Conservation (phyloP, 2,888 invertebrate species). For the Acanthosepion lycidas region DNA sequence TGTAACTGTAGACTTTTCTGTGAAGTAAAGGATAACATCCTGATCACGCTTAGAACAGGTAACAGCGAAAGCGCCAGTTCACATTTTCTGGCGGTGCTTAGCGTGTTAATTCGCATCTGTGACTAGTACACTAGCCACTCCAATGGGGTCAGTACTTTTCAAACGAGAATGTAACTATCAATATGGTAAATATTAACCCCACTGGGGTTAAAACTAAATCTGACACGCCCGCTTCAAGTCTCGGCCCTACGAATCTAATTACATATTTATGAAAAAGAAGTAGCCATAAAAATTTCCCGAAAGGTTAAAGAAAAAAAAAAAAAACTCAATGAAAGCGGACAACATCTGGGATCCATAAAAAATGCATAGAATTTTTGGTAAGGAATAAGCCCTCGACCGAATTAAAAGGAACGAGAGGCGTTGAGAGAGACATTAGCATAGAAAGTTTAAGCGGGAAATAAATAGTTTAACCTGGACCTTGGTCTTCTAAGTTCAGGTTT, state of each 20-base stretch:
- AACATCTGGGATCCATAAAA: not conserved
- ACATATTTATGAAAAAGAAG: constrained; percentile 22
- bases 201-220: not conserved
- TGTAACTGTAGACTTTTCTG: too few relatives aligned
- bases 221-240: constrained; percentile 11
- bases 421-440: not conserved
- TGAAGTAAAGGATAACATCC: too few relatives aligned
- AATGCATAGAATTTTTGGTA: not conserved
- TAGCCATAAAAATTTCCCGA: not conserved
- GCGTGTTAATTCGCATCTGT: not conserved
- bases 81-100: too few relatives aligned
- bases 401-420: not conserved
- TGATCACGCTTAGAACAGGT: too few relatives aligned
- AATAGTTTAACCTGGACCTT: not conserved
- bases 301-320: constrained; percentile 33
- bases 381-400: not conserved
- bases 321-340: not conserved
- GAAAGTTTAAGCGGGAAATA: not conserved
- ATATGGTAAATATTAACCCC: not conserved
- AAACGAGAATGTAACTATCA: not conserved
- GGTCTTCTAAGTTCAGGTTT: not conserved
- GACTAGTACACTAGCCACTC: not conserved
- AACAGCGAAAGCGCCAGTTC: too few relatives aligned
- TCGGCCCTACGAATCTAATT: not conserved
- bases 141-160: not conserved